Evolutionary conservation across 2,797 vertebrate species (phyloP), one percentile per base, ranked within the genome.

Genomic region (Chrysolophus pictus): DNA sequence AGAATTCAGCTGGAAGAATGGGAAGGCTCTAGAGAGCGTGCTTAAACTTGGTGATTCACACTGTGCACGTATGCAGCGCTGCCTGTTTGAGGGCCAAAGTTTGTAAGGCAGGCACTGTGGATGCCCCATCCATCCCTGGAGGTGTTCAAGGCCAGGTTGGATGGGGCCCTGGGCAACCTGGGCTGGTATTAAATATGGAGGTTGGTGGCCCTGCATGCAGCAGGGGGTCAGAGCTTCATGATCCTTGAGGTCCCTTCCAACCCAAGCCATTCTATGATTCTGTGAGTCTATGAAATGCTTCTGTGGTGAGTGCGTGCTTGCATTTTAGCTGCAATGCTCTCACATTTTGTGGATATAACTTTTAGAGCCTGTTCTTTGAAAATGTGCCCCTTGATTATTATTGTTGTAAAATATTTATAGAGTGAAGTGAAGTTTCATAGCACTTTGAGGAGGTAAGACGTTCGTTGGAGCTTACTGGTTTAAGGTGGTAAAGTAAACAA

Each of bases 301-400:
- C 10, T 37, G 44, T 23, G 35, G 31, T 24, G 60, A 55, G 29
- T 0, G 1, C 28, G 22, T 9, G 14, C 3, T 1, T 21, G 28
- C 8, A 37, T 31, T 64, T 53, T 60, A 37, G n/a, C 51, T 33
- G 23, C 67, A 63, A 11, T 6, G 63, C 73, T 41, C 42, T 75
- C 70, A n/a, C 3, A n/a, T 69, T 67, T 26, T 47, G 8, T 14
- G 11, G 49, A 26, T 4, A 2, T 63, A 33, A 46, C 39, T 92
- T 65, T 15, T 13, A 68, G 31, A 78, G 60, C 28, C 29, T 5
- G 21, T 59, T 39, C 44, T 55, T 85, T 1, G 26, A 53, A 75
- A 93, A 72, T 5, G 31, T 58, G 19, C 39, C 31, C 14, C 17
- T 69, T 70, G 62, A 39, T 87, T 82, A n/a, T 47, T 67, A 18